phyloP scores from a whole-genome alignment of 2,113 vertebrate genomes.

The Condylura cristata region DNA sequence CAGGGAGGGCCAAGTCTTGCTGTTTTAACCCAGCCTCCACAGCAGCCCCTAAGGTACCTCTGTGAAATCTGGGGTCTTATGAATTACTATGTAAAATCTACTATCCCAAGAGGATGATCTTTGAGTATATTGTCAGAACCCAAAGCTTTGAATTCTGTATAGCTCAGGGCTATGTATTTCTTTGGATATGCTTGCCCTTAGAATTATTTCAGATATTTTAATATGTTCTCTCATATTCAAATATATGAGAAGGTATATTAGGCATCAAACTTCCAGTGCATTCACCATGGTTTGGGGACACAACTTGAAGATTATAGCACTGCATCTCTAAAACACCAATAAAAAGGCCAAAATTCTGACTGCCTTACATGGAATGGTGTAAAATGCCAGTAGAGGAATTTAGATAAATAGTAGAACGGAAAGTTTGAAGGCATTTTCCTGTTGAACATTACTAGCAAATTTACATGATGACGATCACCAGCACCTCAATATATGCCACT shows the following conservation, averaged over 20 bases:
- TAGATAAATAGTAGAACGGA: neutral
- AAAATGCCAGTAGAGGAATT: neutral
- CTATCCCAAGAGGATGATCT: neutral
- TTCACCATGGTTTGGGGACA: neutral
- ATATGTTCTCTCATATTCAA: neutral
- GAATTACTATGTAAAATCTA: neutral
- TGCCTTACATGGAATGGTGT: neutral
- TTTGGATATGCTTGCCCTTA: neutral
- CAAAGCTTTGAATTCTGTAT: neutral
- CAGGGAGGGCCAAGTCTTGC: too few species aligned
- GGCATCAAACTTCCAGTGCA: neutral
- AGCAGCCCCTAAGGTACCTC: neutral
- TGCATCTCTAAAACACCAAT: neutral
- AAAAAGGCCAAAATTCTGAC: neutral
- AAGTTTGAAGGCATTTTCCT: neutral
- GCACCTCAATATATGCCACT: accelerated
- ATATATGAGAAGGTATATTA: neutral
- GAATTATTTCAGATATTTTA: neutral
- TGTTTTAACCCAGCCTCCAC: neutral
- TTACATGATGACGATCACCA: neutral
- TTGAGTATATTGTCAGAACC: neutral
- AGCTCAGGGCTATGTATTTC: neutral
- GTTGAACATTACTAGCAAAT: neutral
- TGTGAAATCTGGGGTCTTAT: neutral
- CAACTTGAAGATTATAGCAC: neutral